Percentiles rank a stretch among this genome's conserved stretches.
Conservation (phyloP, 2,797 vertebrate genomes). For the Channa striata region DNA sequence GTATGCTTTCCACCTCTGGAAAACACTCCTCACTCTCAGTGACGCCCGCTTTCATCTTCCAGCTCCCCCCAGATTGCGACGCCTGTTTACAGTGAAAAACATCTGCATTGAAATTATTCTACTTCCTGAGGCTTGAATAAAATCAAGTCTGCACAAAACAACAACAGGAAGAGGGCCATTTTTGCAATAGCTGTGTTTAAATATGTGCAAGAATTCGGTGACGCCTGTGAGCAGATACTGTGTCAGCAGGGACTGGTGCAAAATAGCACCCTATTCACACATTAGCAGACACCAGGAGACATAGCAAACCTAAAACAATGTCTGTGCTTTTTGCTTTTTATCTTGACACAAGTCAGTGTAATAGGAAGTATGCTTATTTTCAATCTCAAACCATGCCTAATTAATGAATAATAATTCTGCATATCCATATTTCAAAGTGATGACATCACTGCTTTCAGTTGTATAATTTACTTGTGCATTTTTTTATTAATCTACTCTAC, state of each 20-base stretch:
- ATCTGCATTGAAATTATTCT: conserved; percentile 90
- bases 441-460: neutral
- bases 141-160: conserved; percentile 85
- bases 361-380: neutral
- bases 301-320: conserved; percentile 36
- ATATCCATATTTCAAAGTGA: neutral
- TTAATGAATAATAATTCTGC: neutral
- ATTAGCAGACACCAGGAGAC: conserved; percentile 46
- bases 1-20: conserved; percentile 60
- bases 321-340: conserved; percentile 14
- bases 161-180: conserved; percentile 88
- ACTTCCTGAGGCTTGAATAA: conserved; percentile 87
- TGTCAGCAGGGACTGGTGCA: conserved; percentile 55
- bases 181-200: conserved; percentile 85
- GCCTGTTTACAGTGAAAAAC: conserved; percentile 88
- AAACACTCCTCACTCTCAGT: conserved; percentile 55
- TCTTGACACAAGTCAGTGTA: neutral
- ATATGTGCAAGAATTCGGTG: conserved; percentile 76
- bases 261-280: conserved; percentile 67
- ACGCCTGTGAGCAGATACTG: conserved; percentile 70
- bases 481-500: too few species aligned
- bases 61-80: conserved; percentile 65
- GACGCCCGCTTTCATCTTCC: conserved; percentile 57
- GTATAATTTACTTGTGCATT: too few species aligned
- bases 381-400: neutral